Evolutionary conservation across 1,140 invertebrate genomes (phyloP).

Genomic region (Drosophila melanica): DNA sequence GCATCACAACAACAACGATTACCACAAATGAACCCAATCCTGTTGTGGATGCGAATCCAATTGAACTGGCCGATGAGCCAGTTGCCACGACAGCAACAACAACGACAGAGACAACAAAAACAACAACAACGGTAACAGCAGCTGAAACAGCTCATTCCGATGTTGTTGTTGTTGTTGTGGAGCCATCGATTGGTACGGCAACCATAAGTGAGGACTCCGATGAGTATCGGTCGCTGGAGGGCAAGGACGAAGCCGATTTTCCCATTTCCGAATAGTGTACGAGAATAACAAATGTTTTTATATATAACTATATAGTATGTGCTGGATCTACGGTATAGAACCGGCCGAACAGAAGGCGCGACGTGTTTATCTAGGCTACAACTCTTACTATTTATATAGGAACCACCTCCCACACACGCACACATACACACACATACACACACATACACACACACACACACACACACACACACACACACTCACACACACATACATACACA

Average conservation of each 20-base stretch:
- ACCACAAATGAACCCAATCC: conserved; percentile 22
- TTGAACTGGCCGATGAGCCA: conserved; percentile 29
- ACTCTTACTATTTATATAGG: conserved; percentile 66
- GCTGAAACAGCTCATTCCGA: conserved; percentile 8
- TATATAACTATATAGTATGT: conserved; percentile 34
- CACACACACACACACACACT: background rate
- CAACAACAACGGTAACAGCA: background rate
- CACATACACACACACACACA: conserved; percentile 25
- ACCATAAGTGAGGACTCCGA: conserved; percentile 79
- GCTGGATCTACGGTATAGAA: background rate
- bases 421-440: background rate
- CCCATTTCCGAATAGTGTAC: conserved; percentile 76
- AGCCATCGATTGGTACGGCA: conserved; percentile 55
- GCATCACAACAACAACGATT: conserved; percentile 33
- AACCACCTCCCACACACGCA: conserved; percentile 20
- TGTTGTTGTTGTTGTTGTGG: conserved; percentile 40
- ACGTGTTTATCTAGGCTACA: conserved; percentile 59
- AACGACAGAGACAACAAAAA: conserved; percentile 14
- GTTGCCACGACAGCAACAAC: conserved; percentile 33
- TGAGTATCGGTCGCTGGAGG: conserved; percentile 82
- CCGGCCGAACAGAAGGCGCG: background rate
- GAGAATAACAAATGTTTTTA: conserved; percentile 28
- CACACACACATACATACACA: conserved; percentile 31
- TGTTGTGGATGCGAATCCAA: conserved; percentile 17
- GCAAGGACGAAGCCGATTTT: conserved; percentile 77